Base-by-base conservation (phyloP, 1,140 invertebrate species). In the Panulirus ornatus region DNA sequence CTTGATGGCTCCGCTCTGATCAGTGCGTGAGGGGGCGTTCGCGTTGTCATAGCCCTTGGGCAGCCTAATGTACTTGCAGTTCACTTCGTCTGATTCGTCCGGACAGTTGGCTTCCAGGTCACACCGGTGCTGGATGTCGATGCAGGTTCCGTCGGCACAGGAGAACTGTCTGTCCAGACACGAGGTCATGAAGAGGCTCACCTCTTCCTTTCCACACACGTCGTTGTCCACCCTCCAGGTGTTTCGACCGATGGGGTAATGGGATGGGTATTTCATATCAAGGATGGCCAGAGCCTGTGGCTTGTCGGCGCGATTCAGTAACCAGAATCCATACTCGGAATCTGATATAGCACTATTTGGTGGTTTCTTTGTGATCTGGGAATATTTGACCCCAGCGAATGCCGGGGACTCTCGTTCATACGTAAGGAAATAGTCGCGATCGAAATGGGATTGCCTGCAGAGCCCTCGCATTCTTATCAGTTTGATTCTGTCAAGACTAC, bases 401-500 rank as follows among this genome's bases (percentile, higher is more conserved):
- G 9, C 22, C 14, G 47, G 44, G 1, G 76, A 79, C 19, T 34
- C 42, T 42, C 47, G 76, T 27, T 79, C 76, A 51, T 79, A 42
- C n/a, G 76, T 79, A 22, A 79, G 9, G 76, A 79, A 79, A 34
- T 79, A 79, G 14, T 79, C 76, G 44, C 76, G 76, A 42, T 79
- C 76, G n/a, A 79, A 79, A 11, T 79, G 38, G 1, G 76, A 79
- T n/a, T 79, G 76, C 9, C n/a, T 44, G 42, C 76, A 79, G 40
- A 79, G 76, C 1, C 76, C 76, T 1, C 76, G 16, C 76, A 79
- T 79, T 51, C 42, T 42, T 5, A 79, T 47, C 8, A 79, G 40
- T 19, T 22, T 42, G n/a, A 79, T 42, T 30, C 47, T 22, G 22
- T 79, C 40, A 51, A 79, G 47, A 34, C 47, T 38, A 30, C 76